These are phyloP conservation scores for Apodemus sylvaticus DNA, from an alignment of 2,113 vertebrate species.

Conservation along the genomic window DNA sequence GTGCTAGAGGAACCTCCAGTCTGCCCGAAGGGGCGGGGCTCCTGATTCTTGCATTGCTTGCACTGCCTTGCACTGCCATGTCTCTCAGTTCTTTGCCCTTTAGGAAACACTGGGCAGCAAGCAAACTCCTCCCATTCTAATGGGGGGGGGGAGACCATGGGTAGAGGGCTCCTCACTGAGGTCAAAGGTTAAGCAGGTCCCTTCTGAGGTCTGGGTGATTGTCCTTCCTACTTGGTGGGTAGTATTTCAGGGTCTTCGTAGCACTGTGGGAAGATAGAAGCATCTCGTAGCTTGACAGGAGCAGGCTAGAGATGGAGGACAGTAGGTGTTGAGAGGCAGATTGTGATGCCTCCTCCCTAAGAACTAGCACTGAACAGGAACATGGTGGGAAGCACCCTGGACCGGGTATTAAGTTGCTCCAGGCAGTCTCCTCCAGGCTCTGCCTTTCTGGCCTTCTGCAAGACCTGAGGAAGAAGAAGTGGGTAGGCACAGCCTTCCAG, in stretches of 20 bases:
- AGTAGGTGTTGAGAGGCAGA: background rate
- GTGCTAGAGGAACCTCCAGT: rapidly evolving
- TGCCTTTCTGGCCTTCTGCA: background rate
- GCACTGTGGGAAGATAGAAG: background rate
- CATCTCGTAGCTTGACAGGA: background rate
- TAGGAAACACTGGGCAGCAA: background rate
- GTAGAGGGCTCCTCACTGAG: background rate
- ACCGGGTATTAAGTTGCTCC: background rate
- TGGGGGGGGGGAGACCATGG: too few species aligned
- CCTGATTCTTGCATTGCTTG: background rate
- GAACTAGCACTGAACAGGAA: background rate
- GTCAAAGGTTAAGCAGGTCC: background rate
- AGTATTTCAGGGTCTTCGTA: background rate
- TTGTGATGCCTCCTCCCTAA: background rate
- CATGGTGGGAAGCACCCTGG: background rate
- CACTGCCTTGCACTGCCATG: too few species aligned
- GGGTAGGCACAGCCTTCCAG: background rate
- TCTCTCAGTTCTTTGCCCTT: background rate
- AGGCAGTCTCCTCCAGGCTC: background rate
- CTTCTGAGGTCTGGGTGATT: background rate
- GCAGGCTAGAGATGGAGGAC: background rate
- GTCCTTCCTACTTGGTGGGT: background rate
- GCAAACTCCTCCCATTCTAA: background rate
- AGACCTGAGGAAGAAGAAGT: background rate
- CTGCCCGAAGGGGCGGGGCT: background rate